Percentiles rank a stretch among this genome's conserved stretches.
phyloP scores from a whole-genome alignment of 2,113 vertebrate species.

The Platichthys flesus region DNA sequence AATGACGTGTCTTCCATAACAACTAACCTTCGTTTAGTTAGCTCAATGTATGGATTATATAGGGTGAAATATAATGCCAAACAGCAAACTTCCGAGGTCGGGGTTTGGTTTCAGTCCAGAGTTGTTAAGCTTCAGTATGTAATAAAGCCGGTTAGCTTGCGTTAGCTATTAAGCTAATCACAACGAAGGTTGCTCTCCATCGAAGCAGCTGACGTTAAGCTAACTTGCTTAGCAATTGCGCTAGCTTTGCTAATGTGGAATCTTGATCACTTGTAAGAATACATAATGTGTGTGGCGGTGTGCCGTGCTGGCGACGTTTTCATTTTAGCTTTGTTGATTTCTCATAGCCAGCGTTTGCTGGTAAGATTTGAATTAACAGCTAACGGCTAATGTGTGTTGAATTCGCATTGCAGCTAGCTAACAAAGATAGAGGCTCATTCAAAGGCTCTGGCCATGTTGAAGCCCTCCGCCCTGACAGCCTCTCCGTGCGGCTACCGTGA shows the following conservation, averaged over 20 bases:
- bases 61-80: background rate
- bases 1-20: too few relatives aligned
- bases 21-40: too few relatives aligned
- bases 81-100: background rate
- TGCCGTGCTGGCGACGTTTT: background rate
- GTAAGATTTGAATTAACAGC: background rate
- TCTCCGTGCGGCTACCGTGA: constrained; percentile 28
- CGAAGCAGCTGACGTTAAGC: constrained; percentile 8
- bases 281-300: too few relatives aligned
- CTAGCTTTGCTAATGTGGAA: constrained; percentile 15
- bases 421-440: constrained; percentile 63
- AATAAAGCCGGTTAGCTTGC: constrained; percentile 43
- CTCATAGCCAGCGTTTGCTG: accelerated
- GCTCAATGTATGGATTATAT: too few relatives aligned
- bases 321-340: background rate
- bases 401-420: constrained; percentile 29
- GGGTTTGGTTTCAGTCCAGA: background rate
- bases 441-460: constrained; percentile 51
- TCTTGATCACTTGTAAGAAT: background rate
- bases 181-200: constrained; percentile 17
- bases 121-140: background rate
- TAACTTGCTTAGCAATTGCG: constrained; percentile 38
- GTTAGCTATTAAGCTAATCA: constrained; percentile 48
- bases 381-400: background rate
- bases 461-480: constrained; percentile 59